phyloP scores from a whole-genome alignment of 2,888 invertebrate species.

The Aphodius granarius region DNA sequence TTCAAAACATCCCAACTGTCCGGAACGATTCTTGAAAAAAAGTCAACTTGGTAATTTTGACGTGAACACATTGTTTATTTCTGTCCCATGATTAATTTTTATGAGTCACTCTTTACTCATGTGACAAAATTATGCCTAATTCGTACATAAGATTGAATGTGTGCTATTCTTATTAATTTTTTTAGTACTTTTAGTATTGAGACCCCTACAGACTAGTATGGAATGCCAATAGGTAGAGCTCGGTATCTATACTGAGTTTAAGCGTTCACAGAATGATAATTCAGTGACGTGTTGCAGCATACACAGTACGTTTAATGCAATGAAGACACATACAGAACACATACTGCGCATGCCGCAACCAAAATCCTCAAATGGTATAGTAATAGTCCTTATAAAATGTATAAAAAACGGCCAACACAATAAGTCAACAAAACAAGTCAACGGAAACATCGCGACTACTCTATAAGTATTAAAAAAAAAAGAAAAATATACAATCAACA shows the following conservation, averaged over 20 bases:
- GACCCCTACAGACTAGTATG: neutral
- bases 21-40: no score
- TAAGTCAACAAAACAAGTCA: neutral
- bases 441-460: slow-evolving; percentile 4
- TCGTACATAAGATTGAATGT: neutral
- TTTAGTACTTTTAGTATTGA: neutral
- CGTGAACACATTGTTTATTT: neutral
- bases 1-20: no score
- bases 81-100: neutral
- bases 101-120: neutral
- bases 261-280: neutral
- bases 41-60: neutral
- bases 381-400: slow-evolving; percentile 13
- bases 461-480: slow-evolving; percentile 1
- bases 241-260: neutral
- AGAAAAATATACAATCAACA: neutral
- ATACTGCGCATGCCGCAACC: no score
- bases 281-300: neutral
- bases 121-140: neutral
- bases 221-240: neutral
- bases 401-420: slow-evolving; percentile 10
- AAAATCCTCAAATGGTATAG: neutral
- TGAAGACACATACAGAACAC: no score
- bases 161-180: neutral
- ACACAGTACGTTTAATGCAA: no score